Evolutionary conservation across 2,888 invertebrate genomes (phyloP).

Genomic region (Drosophila conformis): DNA sequence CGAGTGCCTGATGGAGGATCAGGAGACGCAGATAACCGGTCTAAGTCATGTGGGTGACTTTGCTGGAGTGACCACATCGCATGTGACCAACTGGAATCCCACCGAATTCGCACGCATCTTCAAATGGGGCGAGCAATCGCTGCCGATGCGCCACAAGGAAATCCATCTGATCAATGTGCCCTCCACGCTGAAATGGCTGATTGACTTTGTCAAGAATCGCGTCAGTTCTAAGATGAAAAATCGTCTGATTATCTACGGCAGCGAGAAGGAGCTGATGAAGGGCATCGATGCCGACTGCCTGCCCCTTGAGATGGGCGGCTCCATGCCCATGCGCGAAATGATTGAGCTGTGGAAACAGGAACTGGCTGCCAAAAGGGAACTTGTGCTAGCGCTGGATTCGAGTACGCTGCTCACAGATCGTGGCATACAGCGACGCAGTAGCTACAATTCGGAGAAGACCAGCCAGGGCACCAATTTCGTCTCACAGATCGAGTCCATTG

Average conservation of each 20-base stretch:
- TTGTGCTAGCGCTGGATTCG: conserved; percentile 87
- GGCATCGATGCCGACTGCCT: conserved; percentile 88
- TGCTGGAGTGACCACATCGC: conserved; percentile 87
- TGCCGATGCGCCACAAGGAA: conserved; percentile 92
- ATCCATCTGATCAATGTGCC: conserved; percentile 90
- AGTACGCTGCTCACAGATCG: conserved; percentile 89
- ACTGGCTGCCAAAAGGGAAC: conserved; percentile 87
- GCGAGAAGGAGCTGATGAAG: conserved; percentile 87
- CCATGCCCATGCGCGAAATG: conserved; percentile 90
- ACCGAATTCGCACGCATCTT: conserved; percentile 89
- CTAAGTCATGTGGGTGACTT: conserved; percentile 91
- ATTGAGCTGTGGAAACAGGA: conserved; percentile 89
- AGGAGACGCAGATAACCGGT: conserved; percentile 91
- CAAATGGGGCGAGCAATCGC: conserved; percentile 92
- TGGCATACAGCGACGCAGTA: conserved; percentile 86
- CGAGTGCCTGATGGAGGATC: conserved; percentile 91
- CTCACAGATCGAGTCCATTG: conserved; percentile 83
- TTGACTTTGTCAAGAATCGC: conserved; percentile 90
- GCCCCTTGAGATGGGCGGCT: conserved; percentile 90
- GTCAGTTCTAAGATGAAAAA: conserved; percentile 90
- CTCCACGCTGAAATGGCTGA: conserved; percentile 90
- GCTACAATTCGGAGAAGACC: conserved; percentile 77
- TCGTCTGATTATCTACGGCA: conserved; percentile 88
- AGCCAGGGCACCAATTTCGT: conserved; percentile 80
- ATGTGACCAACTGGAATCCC: conserved; percentile 90